Evolutionary conservation across 2,113 vertebrate species (phyloP).

Genomic region (Corvus hawaiiensis): DNA sequence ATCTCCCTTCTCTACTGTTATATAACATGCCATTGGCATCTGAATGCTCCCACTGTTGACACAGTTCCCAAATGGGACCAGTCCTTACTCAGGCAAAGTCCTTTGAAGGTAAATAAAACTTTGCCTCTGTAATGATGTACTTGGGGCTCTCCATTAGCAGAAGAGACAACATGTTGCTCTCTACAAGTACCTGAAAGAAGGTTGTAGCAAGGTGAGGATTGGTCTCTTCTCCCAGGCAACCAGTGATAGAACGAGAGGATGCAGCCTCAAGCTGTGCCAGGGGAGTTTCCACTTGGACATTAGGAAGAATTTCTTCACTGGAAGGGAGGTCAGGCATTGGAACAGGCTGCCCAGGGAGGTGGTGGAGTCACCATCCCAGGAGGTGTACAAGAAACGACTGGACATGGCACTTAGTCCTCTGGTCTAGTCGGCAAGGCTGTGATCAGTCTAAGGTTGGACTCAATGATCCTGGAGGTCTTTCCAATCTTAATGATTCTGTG

Average conservation of each 20-base stretch:
- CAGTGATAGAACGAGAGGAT: background rate
- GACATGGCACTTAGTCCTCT: background rate
- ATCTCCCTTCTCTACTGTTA: background rate
- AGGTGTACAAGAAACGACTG: accelerated
- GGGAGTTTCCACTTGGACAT: background rate
- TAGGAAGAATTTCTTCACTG: background rate
- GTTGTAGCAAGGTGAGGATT: background rate
- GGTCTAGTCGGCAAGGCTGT: background rate
- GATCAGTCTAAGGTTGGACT: background rate
- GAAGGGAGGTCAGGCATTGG: background rate
- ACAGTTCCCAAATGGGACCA: background rate
- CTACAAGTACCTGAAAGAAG: background rate
- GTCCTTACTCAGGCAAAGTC: background rate
- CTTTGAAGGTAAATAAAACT: background rate
- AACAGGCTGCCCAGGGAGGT: background rate
- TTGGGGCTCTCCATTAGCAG: background rate
- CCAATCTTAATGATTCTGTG: too few species aligned
- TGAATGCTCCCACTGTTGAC: background rate
- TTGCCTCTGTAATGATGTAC: background rate
- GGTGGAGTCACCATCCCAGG: background rate
- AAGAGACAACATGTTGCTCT: background rate
- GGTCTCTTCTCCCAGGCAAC: background rate
- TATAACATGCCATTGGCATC: background rate
- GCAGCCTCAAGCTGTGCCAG: background rate
- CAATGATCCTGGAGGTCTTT: background rate